These are phyloP conservation scores for Cephalopholis sonnerati DNA, from an alignment of 2,113 vertebrate species.

Conservation along the genomic window DNA sequence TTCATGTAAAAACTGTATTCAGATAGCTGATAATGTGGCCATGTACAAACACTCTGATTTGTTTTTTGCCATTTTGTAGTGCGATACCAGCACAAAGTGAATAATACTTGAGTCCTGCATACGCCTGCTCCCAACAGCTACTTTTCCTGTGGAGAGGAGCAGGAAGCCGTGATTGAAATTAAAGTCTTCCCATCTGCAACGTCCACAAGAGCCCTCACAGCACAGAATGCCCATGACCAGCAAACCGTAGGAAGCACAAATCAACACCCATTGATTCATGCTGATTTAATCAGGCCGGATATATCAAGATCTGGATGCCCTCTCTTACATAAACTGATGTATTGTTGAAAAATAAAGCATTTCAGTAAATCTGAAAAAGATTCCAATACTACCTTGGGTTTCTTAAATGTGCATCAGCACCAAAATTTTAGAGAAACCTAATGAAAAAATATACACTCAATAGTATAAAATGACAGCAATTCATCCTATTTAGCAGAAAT, in stretches of 20 bases:
- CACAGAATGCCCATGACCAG: slow-evolving; percentile 21
- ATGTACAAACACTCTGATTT: slow-evolving; percentile 14
- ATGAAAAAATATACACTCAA: neutral
- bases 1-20: neutral
- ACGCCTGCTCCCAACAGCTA: slow-evolving; percentile 25
- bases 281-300: slow-evolving; percentile 26
- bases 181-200: slow-evolving; percentile 60
- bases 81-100: slow-evolving; percentile 6
- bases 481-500: neutral
- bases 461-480: neutral
- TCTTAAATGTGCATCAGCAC: neutral
- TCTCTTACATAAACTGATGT: neutral
- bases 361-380: neutral
- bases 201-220: slow-evolving; percentile 57
- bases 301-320: slow-evolving; percentile 11
- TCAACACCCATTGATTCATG: slow-evolving; percentile 33
- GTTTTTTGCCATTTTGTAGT: slow-evolving; percentile 29
- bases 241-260: slow-evolving; percentile 28
- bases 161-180: slow-evolving; percentile 60
- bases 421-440: neutral
- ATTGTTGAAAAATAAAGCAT: slow-evolving; percentile 1
- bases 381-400: neutral
- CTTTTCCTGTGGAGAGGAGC: slow-evolving; percentile 48
- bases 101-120: slow-evolving; percentile 26
- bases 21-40: neutral